Evolutionary conservation across 2,888 invertebrate genomes (phyloP), one percentile per base, ranked within the genome.

Genomic region (Epicampocera succincta): DNA sequence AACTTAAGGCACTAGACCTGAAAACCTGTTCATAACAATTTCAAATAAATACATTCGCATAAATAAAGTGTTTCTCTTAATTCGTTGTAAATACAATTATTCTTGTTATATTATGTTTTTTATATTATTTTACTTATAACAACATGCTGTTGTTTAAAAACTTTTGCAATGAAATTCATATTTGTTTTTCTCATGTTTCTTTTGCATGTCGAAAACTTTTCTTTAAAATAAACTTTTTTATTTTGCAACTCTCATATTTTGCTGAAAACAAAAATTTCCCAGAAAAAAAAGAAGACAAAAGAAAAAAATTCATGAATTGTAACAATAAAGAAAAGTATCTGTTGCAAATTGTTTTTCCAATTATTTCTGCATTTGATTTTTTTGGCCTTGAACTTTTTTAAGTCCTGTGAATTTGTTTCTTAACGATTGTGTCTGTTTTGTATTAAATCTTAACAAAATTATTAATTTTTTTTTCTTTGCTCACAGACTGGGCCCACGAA

Each of bases 141-240:
- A 77, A 82, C 58, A 58, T 77, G 72, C 44, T 77, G 63, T 73
- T 73, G 21, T 56, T 71, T 60, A 52, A 58, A 65, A 82, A 77
- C 69, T 77, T 82, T 82, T 42, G 44, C 81, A 74, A 82, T 82
- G 81, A 82, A 82, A 77, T 69, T 74, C 73, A 77, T 77, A 77
- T 81, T 77, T 82, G 56, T 65, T 69, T 17, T 48, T 69, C 52
- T 74, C 38, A 65, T 40, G 40, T 54, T 69, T 11, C 17, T 50
- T 46, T 46, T 19, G 46, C 40, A 21, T 42, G 29, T 50, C 33
- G 21, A 68, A 75, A 75, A 75, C 56, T 44, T 68, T 75, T 66
- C 38, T 58, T 74, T 1, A 48, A 25, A 58, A 58, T 8, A 38
- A 63, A 44, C 38, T 58, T 66, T 75, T 25, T 25, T 25, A 3